Conservation (phyloP, 2,888 invertebrate species). For the Andrena trimmerana region DNA sequence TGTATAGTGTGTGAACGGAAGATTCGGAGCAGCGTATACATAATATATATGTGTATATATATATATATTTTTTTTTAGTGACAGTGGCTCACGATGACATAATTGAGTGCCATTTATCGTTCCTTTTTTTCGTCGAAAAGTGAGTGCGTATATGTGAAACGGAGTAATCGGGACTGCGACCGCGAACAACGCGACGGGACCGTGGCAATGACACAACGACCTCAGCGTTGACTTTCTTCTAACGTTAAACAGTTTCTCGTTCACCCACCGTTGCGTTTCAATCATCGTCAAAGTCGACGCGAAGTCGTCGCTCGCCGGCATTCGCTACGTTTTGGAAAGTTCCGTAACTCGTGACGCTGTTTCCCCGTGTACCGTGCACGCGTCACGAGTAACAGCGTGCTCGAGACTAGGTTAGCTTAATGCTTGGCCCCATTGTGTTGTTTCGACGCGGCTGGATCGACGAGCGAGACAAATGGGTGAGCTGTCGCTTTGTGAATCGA, state of each 20-base stretch:
- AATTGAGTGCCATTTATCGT: conserved; percentile 61
- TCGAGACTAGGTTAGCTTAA: conserved; percentile 55
- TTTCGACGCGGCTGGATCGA: conserved; percentile 39
- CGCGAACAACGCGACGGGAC: conserved; percentile 58
- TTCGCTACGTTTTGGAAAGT: conserved; percentile 4
- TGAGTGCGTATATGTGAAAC: conserved; percentile 62
- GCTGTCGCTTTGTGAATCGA: conserved; percentile 43
- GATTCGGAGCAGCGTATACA: conserved; percentile 42
- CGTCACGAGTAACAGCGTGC: conserved; percentile 44
- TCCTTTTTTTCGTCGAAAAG: conserved; percentile 46
- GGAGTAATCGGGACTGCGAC: conserved; percentile 63
- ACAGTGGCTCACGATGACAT: conserved; percentile 69
- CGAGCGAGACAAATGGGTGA: conserved; percentile 38
- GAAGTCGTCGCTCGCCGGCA: not conserved
- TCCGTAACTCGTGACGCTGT: not conserved
- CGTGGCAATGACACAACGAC: conserved; percentile 69
- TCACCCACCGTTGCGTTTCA: not conserved
- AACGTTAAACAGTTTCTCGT: conserved; percentile 18
- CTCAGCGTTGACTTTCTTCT: conserved; percentile 49
- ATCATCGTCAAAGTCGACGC: conserved; percentile 11
- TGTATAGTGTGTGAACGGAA: conserved; percentile 60
- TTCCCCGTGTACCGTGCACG: conserved; percentile 29
- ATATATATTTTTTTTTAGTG: conserved; percentile 45
- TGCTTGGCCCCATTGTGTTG: conserved; percentile 47
- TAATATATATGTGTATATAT: not conserved